Percentiles rank a stretch among this genome's conserved stretches.
Conservation (phyloP, 1,140 invertebrate genomes). For the Brachionus rotundiformis region DNA sequence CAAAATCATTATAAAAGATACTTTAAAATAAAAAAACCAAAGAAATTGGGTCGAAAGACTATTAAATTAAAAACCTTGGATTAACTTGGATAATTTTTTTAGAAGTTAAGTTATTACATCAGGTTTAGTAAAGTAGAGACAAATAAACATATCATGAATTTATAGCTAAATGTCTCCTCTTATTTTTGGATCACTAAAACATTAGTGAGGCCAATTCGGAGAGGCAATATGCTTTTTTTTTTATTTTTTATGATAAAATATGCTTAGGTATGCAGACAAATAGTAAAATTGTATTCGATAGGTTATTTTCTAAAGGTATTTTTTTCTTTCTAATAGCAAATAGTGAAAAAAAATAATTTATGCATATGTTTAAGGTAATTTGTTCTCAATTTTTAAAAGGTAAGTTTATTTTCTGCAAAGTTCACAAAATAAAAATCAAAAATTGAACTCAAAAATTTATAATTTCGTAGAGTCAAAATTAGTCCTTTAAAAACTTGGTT, state of each 20-base stretch:
- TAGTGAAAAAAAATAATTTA: not conserved
- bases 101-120: too few relatives aligned
- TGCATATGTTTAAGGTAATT: not conserved
- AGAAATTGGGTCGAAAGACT: conserved; percentile 7
- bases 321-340: not conserved
- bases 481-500: too few relatives aligned
- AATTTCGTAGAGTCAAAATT: too few relatives aligned
- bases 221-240: not conserved
- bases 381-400: conserved; percentile 6
- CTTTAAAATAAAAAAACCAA: not conserved
- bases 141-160: not conserved
- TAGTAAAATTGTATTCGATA: not conserved
- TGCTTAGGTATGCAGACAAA: conserved; percentile 2
- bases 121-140: too few relatives aligned
- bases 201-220: not conserved
- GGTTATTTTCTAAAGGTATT: not conserved
- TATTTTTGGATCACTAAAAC: not conserved
- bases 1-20: not conserved
- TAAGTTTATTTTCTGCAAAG: not conserved
- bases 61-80: conserved; percentile 5
- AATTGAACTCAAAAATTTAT: not conserved
- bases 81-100: not conserved
- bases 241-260: conserved; percentile 23
- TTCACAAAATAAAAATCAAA: not conserved
- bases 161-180: not conserved